A percentile compares a stretch with the other conserved stretches of the same genome.
phyloP scores from a whole-genome alignment of 2,113 vertebrate species.

The Thymallus thymallus region DNA sequence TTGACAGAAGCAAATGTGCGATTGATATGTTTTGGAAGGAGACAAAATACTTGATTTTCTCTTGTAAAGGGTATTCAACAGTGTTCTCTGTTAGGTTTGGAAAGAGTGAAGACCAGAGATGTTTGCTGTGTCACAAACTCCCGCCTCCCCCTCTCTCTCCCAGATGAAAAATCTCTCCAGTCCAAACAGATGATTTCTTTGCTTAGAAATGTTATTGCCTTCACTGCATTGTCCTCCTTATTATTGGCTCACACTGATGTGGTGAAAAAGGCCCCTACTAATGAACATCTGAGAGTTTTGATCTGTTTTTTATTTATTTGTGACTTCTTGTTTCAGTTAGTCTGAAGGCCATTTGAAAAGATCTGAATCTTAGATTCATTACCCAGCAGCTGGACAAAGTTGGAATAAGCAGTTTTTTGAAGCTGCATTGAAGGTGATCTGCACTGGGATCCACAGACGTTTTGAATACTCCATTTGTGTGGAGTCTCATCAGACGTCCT shows the following conservation, averaged over 20 bases:
- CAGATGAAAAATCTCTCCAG: background rate
- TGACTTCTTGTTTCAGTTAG: background rate
- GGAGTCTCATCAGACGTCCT: background rate
- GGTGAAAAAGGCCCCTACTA: background rate
- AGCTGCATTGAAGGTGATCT: background rate
- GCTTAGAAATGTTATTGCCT: background rate
- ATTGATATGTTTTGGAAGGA: background rate
- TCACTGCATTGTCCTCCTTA: background rate
- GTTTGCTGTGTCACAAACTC: conserved; percentile 5
- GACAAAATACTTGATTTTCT: background rate
- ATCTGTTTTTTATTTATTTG: background rate
- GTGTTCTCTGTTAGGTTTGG: conserved; percentile 4
- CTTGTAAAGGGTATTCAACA: background rate
- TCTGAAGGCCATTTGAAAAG: background rate
- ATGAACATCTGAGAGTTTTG: background rate
- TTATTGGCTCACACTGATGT: background rate
- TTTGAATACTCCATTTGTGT: background rate
- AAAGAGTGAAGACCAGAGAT: background rate
- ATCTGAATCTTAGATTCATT: background rate
- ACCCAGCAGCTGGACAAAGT: background rate
- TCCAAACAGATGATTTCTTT: background rate
- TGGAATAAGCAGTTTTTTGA: background rate
- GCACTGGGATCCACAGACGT: background rate
- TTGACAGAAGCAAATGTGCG: background rate
- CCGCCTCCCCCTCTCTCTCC: background rate